Evolutionary conservation across 2,888 invertebrate genomes (phyloP).

Genomic region (Thalpophila matura): DNA sequence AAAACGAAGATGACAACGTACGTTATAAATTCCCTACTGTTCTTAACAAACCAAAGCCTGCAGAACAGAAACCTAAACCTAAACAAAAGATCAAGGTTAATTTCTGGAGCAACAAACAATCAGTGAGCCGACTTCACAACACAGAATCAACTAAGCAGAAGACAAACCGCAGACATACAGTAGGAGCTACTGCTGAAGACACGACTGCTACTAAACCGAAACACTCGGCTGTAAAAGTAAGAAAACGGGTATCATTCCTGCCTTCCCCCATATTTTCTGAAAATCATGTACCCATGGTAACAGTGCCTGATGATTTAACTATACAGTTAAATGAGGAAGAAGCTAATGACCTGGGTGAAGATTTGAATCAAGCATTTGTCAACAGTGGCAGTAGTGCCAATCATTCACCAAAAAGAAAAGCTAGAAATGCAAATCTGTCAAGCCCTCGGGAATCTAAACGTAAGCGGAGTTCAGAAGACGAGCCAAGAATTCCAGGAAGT

Average conservation of each 20-base stretch:
- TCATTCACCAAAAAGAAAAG: constrained; percentile 71
- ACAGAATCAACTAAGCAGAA: constrained; percentile 68
- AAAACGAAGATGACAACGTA: constrained; percentile 77
- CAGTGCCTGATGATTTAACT: constrained; percentile 88
- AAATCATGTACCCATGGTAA: constrained; percentile 87
- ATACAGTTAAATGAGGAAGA: constrained; percentile 88
- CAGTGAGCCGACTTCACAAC: constrained; percentile 73
- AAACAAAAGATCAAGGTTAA: constrained; percentile 87
- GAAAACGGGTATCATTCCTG: constrained; percentile 85
- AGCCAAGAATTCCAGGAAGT: constrained; percentile 71
- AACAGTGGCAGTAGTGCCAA: constrained; percentile 65
- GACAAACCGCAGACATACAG: constrained; percentile 78
- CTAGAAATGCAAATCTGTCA: constrained; percentile 67
- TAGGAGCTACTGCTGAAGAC: constrained; percentile 67
- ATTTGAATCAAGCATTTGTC: constrained; percentile 79
- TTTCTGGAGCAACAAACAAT: constrained; percentile 85
- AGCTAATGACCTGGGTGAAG: constrained; percentile 82
- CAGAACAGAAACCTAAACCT: constrained; percentile 76
- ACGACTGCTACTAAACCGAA: constrained; percentile 70
- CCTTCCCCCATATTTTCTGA: constrained; percentile 86
- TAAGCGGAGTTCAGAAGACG: constrained; percentile 74
- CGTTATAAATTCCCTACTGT: constrained; percentile 83
- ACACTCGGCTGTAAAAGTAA: constrained; percentile 76
- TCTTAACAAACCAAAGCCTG: constrained; percentile 70
- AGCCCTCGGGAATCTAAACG: constrained; percentile 74